Evolutionary conservation across 2,888 invertebrate species (phyloP), one percentile per base, ranked within the genome.

Genomic region (Aquatica leii): DNA sequence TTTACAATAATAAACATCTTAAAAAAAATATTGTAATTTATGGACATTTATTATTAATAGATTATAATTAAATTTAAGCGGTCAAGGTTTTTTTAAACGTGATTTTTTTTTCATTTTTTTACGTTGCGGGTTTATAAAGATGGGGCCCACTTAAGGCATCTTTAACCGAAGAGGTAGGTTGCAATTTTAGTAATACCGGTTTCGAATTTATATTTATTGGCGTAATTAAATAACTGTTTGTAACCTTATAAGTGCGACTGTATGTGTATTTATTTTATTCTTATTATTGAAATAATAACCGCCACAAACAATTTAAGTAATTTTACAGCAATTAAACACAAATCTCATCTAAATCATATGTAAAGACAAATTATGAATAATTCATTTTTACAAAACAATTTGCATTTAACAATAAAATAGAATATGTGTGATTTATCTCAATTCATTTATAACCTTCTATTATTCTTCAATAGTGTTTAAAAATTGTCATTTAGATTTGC

Each of bases 31-130:
- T 14, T 37, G 55, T 59, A 55, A 59, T 65, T 65, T 65, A 64
- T 64, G 35, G 50, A 49, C 59, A 18, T 59, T 52, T 58, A 46
- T 48, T 57, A 41, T 57, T 58, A 54, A 58, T 58, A 46, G 48
- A 46, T 65, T 60, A 65, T 65, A 62, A 62, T 62, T 66, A 55
- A 54, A 59, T 62, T 66, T 66, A 66, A 54, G 66, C 62, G 66
- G 66, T 66, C 66, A 66, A 66, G 66, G 66, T 52, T 66, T 66
- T 61, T 57, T 51, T 50, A 58, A 59, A 55, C 62, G 62, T 66
- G 58, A 62, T 59, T 59, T 62, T 52, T 53, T 46, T 20, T 18
- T 17, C 1, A 12, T 4, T 56, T 37, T 51, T 55, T 62, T 43
- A 52, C 34, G 41, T 21, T 49, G 51, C 31, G 17, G 18, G 59